These are phyloP conservation scores for Sebastes cheni DNA, from an alignment of 2,797 vertebrate species.

Conservation along the genomic window DNA sequence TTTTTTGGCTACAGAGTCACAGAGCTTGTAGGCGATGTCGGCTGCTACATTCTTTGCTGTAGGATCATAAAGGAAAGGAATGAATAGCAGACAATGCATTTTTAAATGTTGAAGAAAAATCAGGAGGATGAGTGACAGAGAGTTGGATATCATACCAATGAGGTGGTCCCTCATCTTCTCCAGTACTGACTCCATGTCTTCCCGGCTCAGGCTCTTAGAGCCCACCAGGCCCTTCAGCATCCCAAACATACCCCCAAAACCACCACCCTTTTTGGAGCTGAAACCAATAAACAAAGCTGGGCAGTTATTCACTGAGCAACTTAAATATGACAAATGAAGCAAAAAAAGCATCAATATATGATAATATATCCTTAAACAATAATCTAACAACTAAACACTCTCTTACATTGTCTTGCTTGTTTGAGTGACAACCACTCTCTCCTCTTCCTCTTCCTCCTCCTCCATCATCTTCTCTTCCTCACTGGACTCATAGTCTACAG, in stretches of 20 bases:
- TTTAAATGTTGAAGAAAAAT: neutral
- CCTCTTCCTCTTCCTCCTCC: constrained; percentile 74
- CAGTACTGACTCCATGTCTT: constrained; percentile 94
- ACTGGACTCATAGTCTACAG: constrained; percentile 92
- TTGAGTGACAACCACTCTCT: constrained; percentile 62
- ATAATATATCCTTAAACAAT: neutral
- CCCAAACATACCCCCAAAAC: constrained; percentile 96
- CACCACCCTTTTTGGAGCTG: constrained; percentile 86
- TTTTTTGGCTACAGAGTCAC: constrained; percentile 96
- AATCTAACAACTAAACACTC: neutral
- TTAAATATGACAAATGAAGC: neutral
- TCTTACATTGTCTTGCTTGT: constrained; percentile 69
- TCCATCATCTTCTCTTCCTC: constrained; percentile 80
- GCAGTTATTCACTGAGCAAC: neutral
- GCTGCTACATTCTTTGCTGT: constrained; percentile 98
- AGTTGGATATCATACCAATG: constrained; percentile 81
- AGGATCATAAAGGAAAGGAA: neutral
- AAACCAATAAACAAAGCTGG: neutral
- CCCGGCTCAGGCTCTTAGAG: constrained; percentile 91
- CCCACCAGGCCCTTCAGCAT: constrained; percentile 98
- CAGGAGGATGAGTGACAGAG: neutral
- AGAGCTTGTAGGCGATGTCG: constrained; percentile 93
- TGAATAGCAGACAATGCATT: neutral
- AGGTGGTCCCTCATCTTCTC: constrained; percentile 99
- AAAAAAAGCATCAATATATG: neutral